Evolutionary conservation across 2,113 vertebrate species (phyloP), one percentile per base, ranked within the genome.

Genomic region (Symphodus melops): DNA sequence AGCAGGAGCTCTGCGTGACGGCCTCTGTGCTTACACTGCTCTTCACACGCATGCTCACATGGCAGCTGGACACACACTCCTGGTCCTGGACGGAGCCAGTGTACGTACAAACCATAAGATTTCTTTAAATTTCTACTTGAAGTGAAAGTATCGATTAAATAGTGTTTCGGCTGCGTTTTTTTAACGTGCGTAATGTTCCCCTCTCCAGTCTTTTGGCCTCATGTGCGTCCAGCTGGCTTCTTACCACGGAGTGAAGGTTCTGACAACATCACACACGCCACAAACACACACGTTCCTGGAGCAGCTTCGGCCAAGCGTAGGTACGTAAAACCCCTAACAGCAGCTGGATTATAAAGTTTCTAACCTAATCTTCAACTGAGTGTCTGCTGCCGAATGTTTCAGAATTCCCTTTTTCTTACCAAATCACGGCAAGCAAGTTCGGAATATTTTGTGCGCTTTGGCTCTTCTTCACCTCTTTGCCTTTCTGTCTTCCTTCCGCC

Each of bases 31-130:
- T 0, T 98, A 97, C 79, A 98, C 96, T 0, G 97, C 97, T 25
- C 93, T 99, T 11, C 97, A 99, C 88, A 97, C 94, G 33, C 95
- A 97, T 39, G 94, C 95, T 58, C 95, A 85, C 20, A 91, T 96
- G 82, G 93, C 94, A 16, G 91, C 94, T 0, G 96, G 96, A 53
- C 95, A 94, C 28, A 95, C 93, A 1, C 94, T 99, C 33, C 94
- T 99, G 16, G 90, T 99, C 39, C 89, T 96, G 92, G 97, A 99
- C 5, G 98, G 97, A 85, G 97, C 95, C 33, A 97, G 95, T 82
- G 98, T 99, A 94, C 0, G 97, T 97, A 56, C 14, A 17, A 19
- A 48, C 16, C 14, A 48, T 19, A 7, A 19, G 3, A 8, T 19
- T 17, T 6, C 16, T 48, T 48, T 48, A 11, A 10, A 11, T 44